Evolutionary conservation across 2,888 invertebrate species (phyloP), one percentile per base, ranked within the genome.

Genomic region (Dicycla oo): DNA sequence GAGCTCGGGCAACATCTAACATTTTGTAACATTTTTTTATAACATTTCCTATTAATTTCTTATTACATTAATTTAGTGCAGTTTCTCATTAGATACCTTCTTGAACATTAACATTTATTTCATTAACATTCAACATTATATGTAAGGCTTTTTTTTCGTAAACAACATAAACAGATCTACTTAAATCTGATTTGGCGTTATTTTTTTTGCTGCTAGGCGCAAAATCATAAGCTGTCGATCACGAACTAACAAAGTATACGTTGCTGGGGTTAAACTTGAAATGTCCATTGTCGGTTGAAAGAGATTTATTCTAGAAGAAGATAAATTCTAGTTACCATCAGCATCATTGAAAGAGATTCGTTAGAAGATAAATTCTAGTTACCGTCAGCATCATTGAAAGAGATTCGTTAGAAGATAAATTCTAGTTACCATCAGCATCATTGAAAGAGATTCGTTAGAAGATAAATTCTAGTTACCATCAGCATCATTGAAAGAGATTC

Each of bases 331-430:
- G 4, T 95, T 94, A 98, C 98, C 94, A 90, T 98, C 97, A 58
- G 97, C 97, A 94, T 98, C 98, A 79, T 97, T 97, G 88, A 98
- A 98, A n/a, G n/a, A n/a, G n/a, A n/a, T n/a, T n/a, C n/a, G n/a
- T n/a, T n/a, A 26, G 20, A 43, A 20, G 4, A 60, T 26, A 43
- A 26, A 49, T 30, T 23, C 18, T 57, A 69, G 4, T 95, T 94
- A 98, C 98, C 94, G 90, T 98, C 97, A 58, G 97, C 97, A 94
- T 98, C 98, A 79, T 97, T 97, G 88, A 98, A 98, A n/a, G n/a
- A n/a, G n/a, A n/a, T n/a, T n/a, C n/a, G n/a, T n/a, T n/a, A 26
- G 20, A 43, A 20, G 4, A 60, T 26, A 43, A 26, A 49, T 30
- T 23, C 18, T 57, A 69, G 4, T 95, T 94, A 98, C 98, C 94